Percentiles rank a stretch among this genome's conserved stretches.
Conservation (phyloP, 1,140 invertebrate species). For the Eriosoma lanigerum region DNA sequence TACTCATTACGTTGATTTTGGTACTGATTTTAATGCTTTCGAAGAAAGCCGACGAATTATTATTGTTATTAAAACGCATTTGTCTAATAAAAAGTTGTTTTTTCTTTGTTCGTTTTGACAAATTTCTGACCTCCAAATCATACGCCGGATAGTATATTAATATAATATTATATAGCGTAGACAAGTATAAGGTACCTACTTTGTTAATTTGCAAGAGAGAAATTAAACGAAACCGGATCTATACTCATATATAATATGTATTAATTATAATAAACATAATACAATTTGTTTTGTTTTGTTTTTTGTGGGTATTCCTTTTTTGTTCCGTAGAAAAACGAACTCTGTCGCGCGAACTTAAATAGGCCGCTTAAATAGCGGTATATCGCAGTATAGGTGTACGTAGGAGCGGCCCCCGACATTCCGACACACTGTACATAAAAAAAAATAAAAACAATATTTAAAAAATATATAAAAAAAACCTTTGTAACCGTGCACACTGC, state of each 20-base stretch:
- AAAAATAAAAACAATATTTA: too few species aligned
- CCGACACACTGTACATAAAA: neutral
- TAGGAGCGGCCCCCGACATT: slow-evolving; percentile 19
- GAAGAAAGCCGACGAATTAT: neutral
- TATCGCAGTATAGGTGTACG: slow-evolving; percentile 11
- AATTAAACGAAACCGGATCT: slow-evolving; percentile 37
- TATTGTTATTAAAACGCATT: neutral
- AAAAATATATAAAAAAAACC: slow-evolving; percentile 28
- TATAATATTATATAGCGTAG: too few species aligned
- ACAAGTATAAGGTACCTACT: neutral
- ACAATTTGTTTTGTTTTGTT: slow-evolving; percentile 16
- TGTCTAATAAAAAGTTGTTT: neutral
- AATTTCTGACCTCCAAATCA: slow-evolving; percentile 1
- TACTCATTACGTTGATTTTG: too few species aligned
- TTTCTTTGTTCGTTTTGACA: neutral
- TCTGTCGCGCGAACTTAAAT: slow-evolving; percentile 41
- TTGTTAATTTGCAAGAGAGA: slow-evolving; percentile 4
- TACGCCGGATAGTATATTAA: neutral
- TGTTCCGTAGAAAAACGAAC: slow-evolving; percentile 31
- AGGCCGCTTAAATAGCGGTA: slow-evolving; percentile 36
- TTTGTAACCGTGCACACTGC: neutral
- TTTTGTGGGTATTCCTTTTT: slow-evolving; percentile 31
- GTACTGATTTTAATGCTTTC: neutral
- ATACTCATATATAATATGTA: slow-evolving; percentile 2
- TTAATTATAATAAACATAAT: too few species aligned